phyloP scores from a whole-genome alignment of 2,888 invertebrate species.

The Orthosia incerta region DNA sequence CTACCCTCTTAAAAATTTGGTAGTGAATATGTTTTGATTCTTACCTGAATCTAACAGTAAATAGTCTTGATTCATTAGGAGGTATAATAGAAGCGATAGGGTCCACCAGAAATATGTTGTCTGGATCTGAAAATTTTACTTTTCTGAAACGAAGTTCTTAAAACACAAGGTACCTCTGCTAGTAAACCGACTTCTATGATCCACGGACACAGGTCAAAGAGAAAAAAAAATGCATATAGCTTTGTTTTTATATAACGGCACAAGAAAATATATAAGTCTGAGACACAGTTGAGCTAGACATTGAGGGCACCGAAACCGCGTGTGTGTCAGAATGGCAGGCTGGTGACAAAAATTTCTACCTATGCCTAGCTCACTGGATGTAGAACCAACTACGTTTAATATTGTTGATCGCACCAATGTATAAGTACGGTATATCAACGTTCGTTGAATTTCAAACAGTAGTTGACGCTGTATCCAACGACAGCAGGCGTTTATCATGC shows the following conservation, averaged over 20 bases:
- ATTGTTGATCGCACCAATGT: constrained; percentile 18
- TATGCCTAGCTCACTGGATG: background rate
- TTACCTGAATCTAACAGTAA: constrained; percentile 87
- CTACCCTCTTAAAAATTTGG: background rate
- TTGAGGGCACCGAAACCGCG: too few species aligned
- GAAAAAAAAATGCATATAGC: background rate
- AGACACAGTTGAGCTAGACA: too few species aligned
- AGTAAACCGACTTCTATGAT: background rate
- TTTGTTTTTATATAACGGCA: background rate
- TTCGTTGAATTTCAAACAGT: constrained; percentile 38
- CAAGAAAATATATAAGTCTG: too few species aligned
- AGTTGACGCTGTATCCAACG: constrained; percentile 14
- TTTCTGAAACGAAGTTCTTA: background rate
- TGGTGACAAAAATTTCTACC: background rate
- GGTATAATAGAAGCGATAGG: constrained; percentile 82
- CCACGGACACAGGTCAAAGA: background rate
- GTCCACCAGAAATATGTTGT: constrained; percentile 84
- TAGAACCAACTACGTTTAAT: constrained; percentile 3
- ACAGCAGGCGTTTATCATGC: constrained; percentile 28
- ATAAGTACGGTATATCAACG: constrained; percentile 10
- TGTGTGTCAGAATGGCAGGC: too few species aligned
- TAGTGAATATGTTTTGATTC: background rate
- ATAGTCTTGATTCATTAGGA: constrained; percentile 84
- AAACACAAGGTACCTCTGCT: background rate
- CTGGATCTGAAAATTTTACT: constrained; percentile 80